Evolutionary conservation across 1,140 invertebrate species (phyloP).

Genomic region (Ceratoteleas bidentatus): DNA sequence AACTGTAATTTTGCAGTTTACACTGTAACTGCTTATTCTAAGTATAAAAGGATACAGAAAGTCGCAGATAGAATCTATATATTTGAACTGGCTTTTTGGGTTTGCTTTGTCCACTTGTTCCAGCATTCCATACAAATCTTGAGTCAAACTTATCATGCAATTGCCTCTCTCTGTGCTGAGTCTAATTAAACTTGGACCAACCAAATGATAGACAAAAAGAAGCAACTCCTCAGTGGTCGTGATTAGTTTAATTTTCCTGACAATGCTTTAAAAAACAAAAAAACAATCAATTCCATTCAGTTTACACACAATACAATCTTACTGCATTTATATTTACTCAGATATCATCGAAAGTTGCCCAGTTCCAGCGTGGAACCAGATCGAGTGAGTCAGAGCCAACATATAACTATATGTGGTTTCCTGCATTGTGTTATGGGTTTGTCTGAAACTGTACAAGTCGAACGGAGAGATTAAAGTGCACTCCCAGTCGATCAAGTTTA

Average conservation of each 20-base stretch:
- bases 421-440: conserved; percentile 88
- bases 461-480: conserved; percentile 88
- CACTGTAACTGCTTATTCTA: too few relatives aligned
- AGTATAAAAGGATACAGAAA: conserved; percentile 91
- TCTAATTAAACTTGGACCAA: conserved; percentile 93
- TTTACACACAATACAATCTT: too few relatives aligned
- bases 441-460: conserved; percentile 92
- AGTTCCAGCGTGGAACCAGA: conserved; percentile 92
- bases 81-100: conserved; percentile 86
- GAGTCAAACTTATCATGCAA: conserved; percentile 92
- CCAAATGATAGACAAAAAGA: conserved; percentile 94
- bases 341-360: conserved; percentile 90
- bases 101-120: conserved; percentile 90
- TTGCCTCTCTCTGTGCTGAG: conserved; percentile 83
- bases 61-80: conserved; percentile 97
- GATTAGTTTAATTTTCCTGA: conserved; percentile 88
- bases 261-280: not conserved
- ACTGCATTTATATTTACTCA: conserved; percentile 81
- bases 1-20: too few relatives aligned
- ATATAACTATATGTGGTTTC: conserved; percentile 93
- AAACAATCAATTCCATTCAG: too few relatives aligned
- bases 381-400: conserved; percentile 91
- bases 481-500: conserved; percentile 87
- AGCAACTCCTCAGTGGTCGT: conserved; percentile 94
- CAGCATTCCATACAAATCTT: conserved; percentile 93